phyloP scores from a whole-genome alignment of 2,888 invertebrate species.

The Pegoplata infirma region DNA sequence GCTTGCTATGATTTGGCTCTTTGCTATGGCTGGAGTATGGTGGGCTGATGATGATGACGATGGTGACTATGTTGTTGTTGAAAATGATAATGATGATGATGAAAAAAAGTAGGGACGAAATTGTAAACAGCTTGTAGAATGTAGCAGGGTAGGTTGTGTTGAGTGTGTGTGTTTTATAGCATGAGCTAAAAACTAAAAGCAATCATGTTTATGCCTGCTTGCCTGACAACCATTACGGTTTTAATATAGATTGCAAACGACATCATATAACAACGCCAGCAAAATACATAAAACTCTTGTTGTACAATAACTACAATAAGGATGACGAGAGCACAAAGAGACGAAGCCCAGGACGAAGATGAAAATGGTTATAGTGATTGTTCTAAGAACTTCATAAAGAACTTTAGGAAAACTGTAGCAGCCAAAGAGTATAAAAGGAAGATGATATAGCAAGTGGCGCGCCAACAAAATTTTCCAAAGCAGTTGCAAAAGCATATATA shows the following conservation, averaged over 20 bases:
- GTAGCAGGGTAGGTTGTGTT: constrained; percentile 7
- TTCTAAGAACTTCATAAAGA: neutral
- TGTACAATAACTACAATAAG: constrained; percentile 4
- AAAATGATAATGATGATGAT: too few species aligned
- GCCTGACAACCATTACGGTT: constrained; percentile 37
- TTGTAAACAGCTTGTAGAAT: constrained; percentile 26
- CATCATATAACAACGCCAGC: constrained; percentile 41
- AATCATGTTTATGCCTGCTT: constrained; percentile 41
- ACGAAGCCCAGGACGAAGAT: neutral
- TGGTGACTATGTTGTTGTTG: constrained; percentile 42
- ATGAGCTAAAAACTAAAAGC: constrained; percentile 48
- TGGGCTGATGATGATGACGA: constrained; percentile 46
- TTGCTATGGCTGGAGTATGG: constrained; percentile 51
- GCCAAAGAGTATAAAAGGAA: neutral
- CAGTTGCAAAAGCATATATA: constrained; percentile 8
- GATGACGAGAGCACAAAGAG: neutral
- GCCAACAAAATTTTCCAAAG: constrained; percentile 22
- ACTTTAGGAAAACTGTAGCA: neutral
- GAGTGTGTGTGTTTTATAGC: constrained; percentile 2
- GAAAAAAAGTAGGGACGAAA: constrained; percentile 44
- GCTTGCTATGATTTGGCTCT: neutral
- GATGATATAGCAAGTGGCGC: constrained; percentile 42
- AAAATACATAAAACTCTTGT: constrained; percentile 14
- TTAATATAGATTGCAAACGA: constrained; percentile 55
- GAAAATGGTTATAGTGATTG: neutral